These are phyloP conservation scores for Sturmia bella DNA, from an alignment of 2,888 invertebrate species.

Conservation along the genomic window DNA sequence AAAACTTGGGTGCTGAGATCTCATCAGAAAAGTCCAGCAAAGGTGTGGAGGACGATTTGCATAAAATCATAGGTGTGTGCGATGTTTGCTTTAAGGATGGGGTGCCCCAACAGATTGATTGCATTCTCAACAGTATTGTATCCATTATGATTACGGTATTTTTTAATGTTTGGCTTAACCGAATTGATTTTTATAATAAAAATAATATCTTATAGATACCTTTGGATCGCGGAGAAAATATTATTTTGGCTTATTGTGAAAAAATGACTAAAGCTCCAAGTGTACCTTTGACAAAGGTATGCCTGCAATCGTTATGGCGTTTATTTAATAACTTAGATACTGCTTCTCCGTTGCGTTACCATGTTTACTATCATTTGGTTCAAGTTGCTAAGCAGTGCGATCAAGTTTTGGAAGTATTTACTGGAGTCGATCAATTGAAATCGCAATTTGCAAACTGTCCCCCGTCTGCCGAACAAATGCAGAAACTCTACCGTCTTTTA, in stretches of 20 bases:
- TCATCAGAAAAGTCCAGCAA: slow-evolving; percentile 94
- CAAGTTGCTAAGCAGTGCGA: slow-evolving; percentile 94
- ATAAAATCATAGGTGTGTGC: slow-evolving; percentile 96
- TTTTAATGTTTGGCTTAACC: slow-evolving; percentile 57
- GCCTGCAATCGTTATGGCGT: slow-evolving; percentile 94
- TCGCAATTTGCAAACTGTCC: slow-evolving; percentile 90
- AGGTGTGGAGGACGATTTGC: slow-evolving; percentile 95
- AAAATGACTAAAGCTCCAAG: slow-evolving; percentile 94
- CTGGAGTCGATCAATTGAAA: slow-evolving; percentile 91
- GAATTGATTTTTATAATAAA: background rate
- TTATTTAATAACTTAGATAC: slow-evolving; percentile 95
- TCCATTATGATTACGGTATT: slow-evolving; percentile 95
- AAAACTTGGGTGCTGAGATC: slow-evolving; percentile 96
- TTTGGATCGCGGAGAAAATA: slow-evolving; percentile 92
- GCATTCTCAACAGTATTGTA: slow-evolving; percentile 96
- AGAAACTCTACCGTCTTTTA: slow-evolving; percentile 92
- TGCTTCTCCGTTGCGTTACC: slow-evolving; percentile 92
- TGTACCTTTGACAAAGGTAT: slow-evolving; percentile 89
- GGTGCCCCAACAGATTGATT: slow-evolving; percentile 93
- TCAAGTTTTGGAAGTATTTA: slow-evolving; percentile 91
- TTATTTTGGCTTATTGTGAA: slow-evolving; percentile 95
- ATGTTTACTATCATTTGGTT: slow-evolving; percentile 95
- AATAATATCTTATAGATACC: slow-evolving; percentile 85
- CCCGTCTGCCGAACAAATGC: slow-evolving; percentile 94
- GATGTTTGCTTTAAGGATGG: slow-evolving; percentile 95